Evolutionary conservation across 2,888 invertebrate genomes (phyloP).

Genomic region (Zhengitettix transpicula): DNA sequence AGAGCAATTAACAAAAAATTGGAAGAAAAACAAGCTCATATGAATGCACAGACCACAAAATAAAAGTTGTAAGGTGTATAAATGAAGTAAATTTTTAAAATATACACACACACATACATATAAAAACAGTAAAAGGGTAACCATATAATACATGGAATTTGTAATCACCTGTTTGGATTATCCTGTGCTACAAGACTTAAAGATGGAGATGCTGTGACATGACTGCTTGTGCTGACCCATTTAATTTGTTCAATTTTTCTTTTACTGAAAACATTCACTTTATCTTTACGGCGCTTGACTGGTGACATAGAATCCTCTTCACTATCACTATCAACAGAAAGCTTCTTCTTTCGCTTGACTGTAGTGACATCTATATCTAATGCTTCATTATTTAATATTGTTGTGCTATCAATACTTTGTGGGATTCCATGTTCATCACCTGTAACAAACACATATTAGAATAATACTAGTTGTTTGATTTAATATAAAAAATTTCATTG

Average conservation of each 20-base stretch:
- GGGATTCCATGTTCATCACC: conserved; percentile 5
- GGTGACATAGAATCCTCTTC: conserved; percentile 2
- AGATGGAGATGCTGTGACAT: conserved; percentile 1
- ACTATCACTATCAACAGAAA: conserved; percentile 4
- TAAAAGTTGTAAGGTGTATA: no score
- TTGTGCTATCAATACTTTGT: background rate
- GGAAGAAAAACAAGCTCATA: no score
- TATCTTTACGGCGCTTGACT: background rate
- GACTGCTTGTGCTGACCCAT: background rate
- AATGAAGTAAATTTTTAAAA: no score
- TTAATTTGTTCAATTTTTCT: background rate
- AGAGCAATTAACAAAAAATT: no score
- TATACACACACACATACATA: background rate
- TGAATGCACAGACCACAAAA: no score
- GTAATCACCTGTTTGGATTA: background rate
- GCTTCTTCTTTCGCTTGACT: background rate
- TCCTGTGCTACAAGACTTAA: background rate
- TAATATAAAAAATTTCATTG: no score
- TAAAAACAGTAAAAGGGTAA: background rate
- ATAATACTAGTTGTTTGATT: no score
- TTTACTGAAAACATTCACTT: background rate
- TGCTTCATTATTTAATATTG: background rate
- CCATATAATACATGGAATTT: no score
- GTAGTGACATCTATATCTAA: background rate
- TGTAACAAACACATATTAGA: background rate